Base-by-base conservation (phyloP, 2,797 vertebrate species). In the Parambassis ranga region DNA sequence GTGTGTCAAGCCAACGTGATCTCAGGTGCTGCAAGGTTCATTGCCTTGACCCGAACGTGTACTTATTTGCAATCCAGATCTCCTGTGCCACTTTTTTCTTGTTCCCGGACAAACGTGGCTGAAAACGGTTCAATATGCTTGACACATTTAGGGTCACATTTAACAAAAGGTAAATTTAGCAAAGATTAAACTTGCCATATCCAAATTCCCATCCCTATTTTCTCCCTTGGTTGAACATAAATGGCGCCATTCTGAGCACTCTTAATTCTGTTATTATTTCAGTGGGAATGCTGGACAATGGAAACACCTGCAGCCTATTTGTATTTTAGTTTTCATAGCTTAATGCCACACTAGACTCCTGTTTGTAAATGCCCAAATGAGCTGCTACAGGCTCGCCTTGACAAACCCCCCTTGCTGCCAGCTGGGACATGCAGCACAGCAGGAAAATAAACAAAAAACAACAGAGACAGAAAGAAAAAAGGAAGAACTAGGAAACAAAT, bases 381-480 rank as follows among this genome's bases (percentile, higher is more conserved):
- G n/a, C 65, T 18, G 61, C 58, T 42, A 59, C 59, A 55, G 71
- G 71, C 77, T 79, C 58, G 75, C 62, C 66, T 82, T 72, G 27
- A 89, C 80, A 78, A 68, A 82, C 57, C n/a, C 23, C 33, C 19
- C 56, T 58, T 52, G 52, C 41, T 77, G 72, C 87, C 66, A 87
- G 86, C 81, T 69, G 61, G 62, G 84, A 89, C 88, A 84, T 75
- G 88, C 71, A 81, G 66, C 48, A 67, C 7, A 74, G 55, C 37
- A 14, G n/a, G n/a, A n/a, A n/a, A n/a, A n/a, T n/a, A n/a, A 41
- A 27, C 51, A 43, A 68, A 27, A 68, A 55, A 81, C 52, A 56
- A 60, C 14, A 46, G 32, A 43, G 13, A 39, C 39, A 15, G n/a
- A 16, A 52, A 26, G 9, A 20, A 33, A 9, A 23, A 19, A 5